Evolutionary conservation across 2,797 vertebrate genomes (phyloP), one percentile per base, ranked within the genome.

Genomic region (Podargus strigoides): DNA sequence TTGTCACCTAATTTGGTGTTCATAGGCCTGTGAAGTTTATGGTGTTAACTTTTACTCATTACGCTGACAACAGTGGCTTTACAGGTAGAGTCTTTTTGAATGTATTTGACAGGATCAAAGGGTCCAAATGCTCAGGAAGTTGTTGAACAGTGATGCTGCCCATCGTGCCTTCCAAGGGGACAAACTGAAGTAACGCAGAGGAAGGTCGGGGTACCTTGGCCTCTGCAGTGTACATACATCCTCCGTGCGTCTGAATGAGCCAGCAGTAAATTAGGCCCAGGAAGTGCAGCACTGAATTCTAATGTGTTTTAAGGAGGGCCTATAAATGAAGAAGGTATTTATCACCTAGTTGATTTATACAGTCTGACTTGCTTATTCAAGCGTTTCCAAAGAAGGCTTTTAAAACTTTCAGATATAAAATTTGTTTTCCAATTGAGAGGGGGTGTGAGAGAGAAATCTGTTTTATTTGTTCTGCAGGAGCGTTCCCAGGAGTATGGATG

Each of bases 111-210:
- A 41, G 78, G 50, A 93, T 94, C 94, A 95, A 95, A 96, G 91
- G 69, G 64, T 83, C 85, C 95, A 94, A 46, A 83, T 84, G 87
- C 93, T 97, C 90, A 92, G 96, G 97, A 95, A 95, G 91, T n/a
- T 96, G 95, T 92, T 64, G 81, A 44, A n/a, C 67, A 49, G 52
- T 36, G 58, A 34, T 1, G 8, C 59, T 92, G 58, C 55, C 88
- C 34, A 2, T 20, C 18, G 87, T 63, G 63, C 69, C 92, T 95
- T 83, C 85, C 8, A 55, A 93, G 91, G 89, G 88, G 39, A n/a
- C 78, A 68, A 92, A 86, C 70, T 72, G 89, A 91, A 79, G 89
- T 68, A 44, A 18, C 4, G 37, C 58, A 81, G 80, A 56, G 87
- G 44, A 60, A 66, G 19, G 19, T 4, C 7, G 26, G 64, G 37